Conservation (phyloP, 2,113 vertebrate species). For the Hiodon tergisus region DNA sequence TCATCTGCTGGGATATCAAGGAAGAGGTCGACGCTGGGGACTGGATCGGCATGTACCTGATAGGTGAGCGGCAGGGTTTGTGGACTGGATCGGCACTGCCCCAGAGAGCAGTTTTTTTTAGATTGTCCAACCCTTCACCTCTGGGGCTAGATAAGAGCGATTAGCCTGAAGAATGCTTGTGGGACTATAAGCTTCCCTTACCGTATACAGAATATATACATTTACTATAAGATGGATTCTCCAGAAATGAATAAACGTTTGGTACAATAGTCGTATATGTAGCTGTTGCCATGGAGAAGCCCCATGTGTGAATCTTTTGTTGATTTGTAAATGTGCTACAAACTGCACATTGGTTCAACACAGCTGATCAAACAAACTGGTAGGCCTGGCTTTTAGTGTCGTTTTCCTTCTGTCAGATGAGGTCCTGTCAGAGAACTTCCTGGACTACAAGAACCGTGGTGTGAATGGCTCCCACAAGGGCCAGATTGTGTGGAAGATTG, state of each 20-base stretch:
- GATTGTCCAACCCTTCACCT: too few relatives aligned
- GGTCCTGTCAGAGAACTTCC: constrained; percentile 80
- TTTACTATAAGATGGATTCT: too few relatives aligned
- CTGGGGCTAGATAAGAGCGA: too few relatives aligned
- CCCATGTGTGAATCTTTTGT: neutral
- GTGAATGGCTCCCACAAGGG: constrained; percentile 83
- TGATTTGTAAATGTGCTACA: neutral
- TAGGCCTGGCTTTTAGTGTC: too few relatives aligned
- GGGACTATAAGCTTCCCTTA: too few relatives aligned
- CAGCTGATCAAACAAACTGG: neutral
- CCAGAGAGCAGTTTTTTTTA: too few relatives aligned
- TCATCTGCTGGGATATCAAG: constrained; percentile 86
- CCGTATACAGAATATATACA: too few relatives aligned
- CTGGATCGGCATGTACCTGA: constrained; percentile 89
- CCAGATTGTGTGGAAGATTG: constrained; percentile 86
- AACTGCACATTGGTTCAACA: neutral
- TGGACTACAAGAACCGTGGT: constrained; percentile 86
- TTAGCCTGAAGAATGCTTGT: too few relatives aligned
- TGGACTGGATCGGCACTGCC: neutral
- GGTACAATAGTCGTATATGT: too few relatives aligned
- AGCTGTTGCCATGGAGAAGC: too few relatives aligned
- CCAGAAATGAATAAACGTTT: too few relatives aligned
- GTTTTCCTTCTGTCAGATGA: constrained; percentile 62
- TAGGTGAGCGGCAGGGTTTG: constrained; percentile 59
- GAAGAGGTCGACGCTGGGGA: constrained; percentile 86